Evolutionary conservation across 1,140 invertebrate genomes (phyloP).

Genomic region (Parasteatoda tepidariorum): DNA sequence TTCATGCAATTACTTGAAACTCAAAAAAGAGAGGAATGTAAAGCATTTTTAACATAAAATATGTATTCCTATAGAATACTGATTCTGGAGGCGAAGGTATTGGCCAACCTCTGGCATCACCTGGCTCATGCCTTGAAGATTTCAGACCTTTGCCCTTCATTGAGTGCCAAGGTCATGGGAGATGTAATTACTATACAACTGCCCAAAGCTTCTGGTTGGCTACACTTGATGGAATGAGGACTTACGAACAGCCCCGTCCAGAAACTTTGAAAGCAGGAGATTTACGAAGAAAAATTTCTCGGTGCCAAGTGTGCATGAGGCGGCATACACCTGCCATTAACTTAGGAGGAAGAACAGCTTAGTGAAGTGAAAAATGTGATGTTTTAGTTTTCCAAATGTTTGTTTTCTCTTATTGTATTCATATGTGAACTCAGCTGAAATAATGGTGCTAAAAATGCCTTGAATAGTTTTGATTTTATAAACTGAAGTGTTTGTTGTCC

Average conservation of each 20-base stretch:
- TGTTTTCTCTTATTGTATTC: neutral
- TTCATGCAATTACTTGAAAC: too few relatives aligned
- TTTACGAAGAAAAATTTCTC: conserved; percentile 84
- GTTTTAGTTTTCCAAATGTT: too few relatives aligned
- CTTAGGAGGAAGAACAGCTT: conserved; percentile 12
- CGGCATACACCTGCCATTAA: conserved; percentile 59
- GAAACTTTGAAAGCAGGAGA: conserved; percentile 95
- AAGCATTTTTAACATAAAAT: too few relatives aligned
- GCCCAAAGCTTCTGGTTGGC: conserved; percentile 90
- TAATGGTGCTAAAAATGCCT: neutral
- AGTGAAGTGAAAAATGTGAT: neutral
- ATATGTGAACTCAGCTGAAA: neutral
- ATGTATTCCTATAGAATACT: conserved; percentile 83
- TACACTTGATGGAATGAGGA: conserved; percentile 76
- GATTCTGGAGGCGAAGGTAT: conserved; percentile 95
- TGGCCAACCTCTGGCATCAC: conserved; percentile 91
- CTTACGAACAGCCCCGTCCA: conserved; percentile 85
- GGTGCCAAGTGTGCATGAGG: conserved; percentile 93
- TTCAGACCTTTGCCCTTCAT: conserved; percentile 78
- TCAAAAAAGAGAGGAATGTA: too few relatives aligned
- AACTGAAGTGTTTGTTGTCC: neutral
- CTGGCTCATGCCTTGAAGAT: conserved; percentile 95
- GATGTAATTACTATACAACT: conserved; percentile 90
- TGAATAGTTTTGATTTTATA: neutral
- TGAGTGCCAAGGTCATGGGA: conserved; percentile 76